These are phyloP conservation scores for Pachyramphus minor DNA, from an alignment of 2,113 vertebrate species.

Conservation along the genomic window DNA sequence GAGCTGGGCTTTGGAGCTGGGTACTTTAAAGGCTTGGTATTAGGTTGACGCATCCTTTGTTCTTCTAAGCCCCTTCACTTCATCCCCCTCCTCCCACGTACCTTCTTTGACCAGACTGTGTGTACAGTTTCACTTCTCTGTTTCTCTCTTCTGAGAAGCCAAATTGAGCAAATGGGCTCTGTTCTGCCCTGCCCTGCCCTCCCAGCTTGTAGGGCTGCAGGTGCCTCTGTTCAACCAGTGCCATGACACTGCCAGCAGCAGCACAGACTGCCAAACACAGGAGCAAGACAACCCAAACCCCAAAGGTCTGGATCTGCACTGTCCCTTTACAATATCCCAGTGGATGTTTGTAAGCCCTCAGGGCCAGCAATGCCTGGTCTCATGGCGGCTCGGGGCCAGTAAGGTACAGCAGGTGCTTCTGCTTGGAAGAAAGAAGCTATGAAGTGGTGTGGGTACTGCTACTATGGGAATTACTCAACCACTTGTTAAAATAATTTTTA, in stretches of 20 bases:
- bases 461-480: fast-evolving
- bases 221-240: neutral
- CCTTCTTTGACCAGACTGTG: neutral
- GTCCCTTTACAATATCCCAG: neutral
- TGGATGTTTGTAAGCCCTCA: neutral
- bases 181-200: neutral
- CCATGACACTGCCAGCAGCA: neutral
- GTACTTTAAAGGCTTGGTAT: neutral
- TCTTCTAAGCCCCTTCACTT: neutral
- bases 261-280: neutral
- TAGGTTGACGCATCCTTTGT: fast-evolving
- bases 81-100: neutral
- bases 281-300: neutral
- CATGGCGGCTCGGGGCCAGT: neutral
- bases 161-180: neutral
- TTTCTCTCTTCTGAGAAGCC: neutral
- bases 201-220: neutral
- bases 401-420: neutral
- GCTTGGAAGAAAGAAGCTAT: neutral
- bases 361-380: neutral
- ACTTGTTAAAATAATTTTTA: neutral
- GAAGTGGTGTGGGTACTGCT: neutral
- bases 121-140: neutral
- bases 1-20: neutral
- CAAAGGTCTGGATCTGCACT: neutral